Percentiles rank a stretch among this genome's conserved stretches.
These are phyloP conservation scores for Capreolus pygargus DNA, from an alignment of 2,113 vertebrate species.

Conservation along the genomic window DNA sequence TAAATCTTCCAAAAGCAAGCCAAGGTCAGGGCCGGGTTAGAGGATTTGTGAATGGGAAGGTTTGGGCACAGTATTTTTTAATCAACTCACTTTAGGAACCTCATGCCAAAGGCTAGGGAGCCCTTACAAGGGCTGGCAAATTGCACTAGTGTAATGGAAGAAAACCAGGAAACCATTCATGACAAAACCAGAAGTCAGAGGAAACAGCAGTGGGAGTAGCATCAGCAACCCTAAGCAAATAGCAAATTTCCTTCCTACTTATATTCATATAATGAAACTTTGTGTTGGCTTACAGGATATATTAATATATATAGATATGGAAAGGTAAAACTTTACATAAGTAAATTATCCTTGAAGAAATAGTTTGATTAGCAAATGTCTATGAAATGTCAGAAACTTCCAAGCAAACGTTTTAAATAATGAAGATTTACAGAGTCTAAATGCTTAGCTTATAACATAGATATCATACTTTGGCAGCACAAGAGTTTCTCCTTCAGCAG, in stretches of 20 bases:
- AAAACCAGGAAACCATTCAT: neutral
- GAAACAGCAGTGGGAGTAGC: neutral
- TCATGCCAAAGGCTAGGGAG: neutral
- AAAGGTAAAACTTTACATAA: neutral
- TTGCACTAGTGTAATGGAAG: neutral
- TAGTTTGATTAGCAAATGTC: neutral
- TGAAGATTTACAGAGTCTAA: neutral
- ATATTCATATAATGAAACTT: neutral
- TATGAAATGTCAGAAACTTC: neutral
- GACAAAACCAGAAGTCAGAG: neutral
- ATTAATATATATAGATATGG: neutral
- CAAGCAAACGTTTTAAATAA: neutral
- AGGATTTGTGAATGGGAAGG: neutral
- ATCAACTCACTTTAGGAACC: neutral
- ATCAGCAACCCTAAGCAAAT: neutral
- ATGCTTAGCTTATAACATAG: neutral
- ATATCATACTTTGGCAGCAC: constrained; percentile 75
- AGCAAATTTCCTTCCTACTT: neutral
- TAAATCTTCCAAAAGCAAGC: neutral
- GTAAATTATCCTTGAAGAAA: neutral
- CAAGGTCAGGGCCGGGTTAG: no score
- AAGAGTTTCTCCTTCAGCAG: constrained; percentile 79
- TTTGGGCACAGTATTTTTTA: neutral
- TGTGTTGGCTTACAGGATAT: neutral
- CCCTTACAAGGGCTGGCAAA: neutral